phyloP scores from a whole-genome alignment of 2,888 invertebrate genomes.

The Synanthedon formicaeformis region DNA sequence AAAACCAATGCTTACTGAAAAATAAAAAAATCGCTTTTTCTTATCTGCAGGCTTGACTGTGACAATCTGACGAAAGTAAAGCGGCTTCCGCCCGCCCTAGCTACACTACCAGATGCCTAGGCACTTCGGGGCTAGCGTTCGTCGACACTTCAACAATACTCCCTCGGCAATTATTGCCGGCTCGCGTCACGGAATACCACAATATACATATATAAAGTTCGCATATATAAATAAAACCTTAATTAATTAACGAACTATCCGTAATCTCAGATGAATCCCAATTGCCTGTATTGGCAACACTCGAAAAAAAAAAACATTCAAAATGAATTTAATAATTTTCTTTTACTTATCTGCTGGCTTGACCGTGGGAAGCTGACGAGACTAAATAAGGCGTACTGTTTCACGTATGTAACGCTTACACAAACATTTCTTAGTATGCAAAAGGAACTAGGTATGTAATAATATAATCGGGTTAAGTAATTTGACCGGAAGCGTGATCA shows the following conservation, averaged over 20 bases:
- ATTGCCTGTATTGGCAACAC: too few relatives aligned
- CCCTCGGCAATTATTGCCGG: conserved; percentile 10
- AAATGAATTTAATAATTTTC: too few relatives aligned
- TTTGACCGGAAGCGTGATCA: conserved; percentile 5
- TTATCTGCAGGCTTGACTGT: too few relatives aligned
- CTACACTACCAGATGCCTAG: conserved; percentile 3
- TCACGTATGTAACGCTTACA: too few relatives aligned
- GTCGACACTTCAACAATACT: conserved; percentile 1
- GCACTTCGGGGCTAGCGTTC: background rate
- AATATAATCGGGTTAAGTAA: background rate
- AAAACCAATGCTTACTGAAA: background rate
- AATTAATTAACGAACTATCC: background rate
- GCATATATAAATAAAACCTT: background rate
- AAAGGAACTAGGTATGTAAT: too few relatives aligned
- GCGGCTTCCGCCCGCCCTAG: conserved; percentile 62
- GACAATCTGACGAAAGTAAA: too few relatives aligned
- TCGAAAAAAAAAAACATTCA: too few relatives aligned
- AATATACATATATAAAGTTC: background rate
- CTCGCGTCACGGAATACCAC: conserved; percentile 3
- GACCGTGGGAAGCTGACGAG: too few relatives aligned
- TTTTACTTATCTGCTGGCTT: too few relatives aligned
- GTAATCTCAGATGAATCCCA: too few relatives aligned
- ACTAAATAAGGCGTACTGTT: too few relatives aligned
- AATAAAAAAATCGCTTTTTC: background rate
- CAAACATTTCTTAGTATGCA: too few relatives aligned